Evolutionary conservation across 2,113 vertebrate species (phyloP), one percentile per base, ranked within the genome.

Genomic region (Brachypteracias leptosomus): DNA sequence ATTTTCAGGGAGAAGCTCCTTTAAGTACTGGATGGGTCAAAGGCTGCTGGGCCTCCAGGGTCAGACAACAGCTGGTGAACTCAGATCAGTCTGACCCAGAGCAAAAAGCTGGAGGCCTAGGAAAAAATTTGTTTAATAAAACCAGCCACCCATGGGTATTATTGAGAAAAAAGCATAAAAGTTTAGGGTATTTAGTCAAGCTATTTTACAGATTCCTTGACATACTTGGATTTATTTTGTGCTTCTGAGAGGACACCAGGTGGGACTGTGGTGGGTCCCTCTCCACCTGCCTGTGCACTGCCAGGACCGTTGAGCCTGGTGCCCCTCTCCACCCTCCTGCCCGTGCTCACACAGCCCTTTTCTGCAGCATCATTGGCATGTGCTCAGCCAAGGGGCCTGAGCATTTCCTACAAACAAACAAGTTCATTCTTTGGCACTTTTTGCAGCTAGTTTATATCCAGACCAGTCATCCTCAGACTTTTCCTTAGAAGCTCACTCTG

Each of bases 311-410:
- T 31, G 54, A 33, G 51, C n/a, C 54, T 9, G n/a, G 36, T 85
- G 68, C 52, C 57, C 47, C 28, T 49, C 33, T 55, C 21, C 33
- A 28, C 13, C 9, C 16, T 3, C 11, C 86, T 46, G 70, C 85
- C 58, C 3, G n/a, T n/a, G n/a, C n/a, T n/a, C n/a, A 1, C 0
- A 44, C 28, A 38, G 9, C 72, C 44, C 49, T 33, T 6, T 21
- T 33, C 7, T 68, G 3, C 73, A 66, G 62, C 49, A 55, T 13
- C 0, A 0, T 73, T 51, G 42, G 65, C 35, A 26, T 0, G 1
- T 44, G 58, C 52, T 67, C 59, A 35, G 44, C 75, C 54, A 33
- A 81, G 36, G 80, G 54, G 51, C 47, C 36, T 0, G 0, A 67
- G 42, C 1, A 0, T 31, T 22, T 57, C 71, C 85, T 77, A 16